Conservation (phyloP, 2,888 invertebrate genomes). For the Drosophila fulvimacula region DNA sequence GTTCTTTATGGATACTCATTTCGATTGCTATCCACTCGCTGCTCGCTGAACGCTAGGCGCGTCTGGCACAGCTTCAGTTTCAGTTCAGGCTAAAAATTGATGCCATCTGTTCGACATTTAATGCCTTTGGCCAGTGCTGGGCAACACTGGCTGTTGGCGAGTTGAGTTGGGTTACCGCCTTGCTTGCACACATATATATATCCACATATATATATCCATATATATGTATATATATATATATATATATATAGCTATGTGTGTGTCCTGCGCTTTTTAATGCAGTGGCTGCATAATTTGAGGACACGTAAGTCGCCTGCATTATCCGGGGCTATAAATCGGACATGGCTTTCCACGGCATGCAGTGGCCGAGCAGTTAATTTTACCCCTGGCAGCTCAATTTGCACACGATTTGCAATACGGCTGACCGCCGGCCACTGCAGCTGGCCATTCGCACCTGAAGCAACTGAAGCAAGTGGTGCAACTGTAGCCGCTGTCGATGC, state of each 20-base stretch:
- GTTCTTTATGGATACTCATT: conserved; percentile 40
- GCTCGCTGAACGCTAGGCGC: conserved; percentile 5
- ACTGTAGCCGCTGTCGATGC: conserved; percentile 23
- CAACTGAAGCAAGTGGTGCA: conserved; percentile 8
- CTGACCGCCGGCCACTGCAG: conserved; percentile 25
- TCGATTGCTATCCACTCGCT: conserved; percentile 30
- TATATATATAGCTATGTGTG: background rate
- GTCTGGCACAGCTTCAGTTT: conserved; percentile 20
- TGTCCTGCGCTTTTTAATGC: conserved; percentile 56
- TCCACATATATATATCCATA: background rate
- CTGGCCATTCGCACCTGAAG: conserved; percentile 34
- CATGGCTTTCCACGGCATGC: conserved; percentile 44
- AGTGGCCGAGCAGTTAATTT: conserved; percentile 70
- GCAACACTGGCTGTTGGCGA: background rate
- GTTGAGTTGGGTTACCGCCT: background rate
- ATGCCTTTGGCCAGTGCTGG: conserved; percentile 48
- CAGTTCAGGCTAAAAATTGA: conserved; percentile 67
- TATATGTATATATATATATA: background rate
- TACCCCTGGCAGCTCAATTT: conserved; percentile 59
- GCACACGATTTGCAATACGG: conserved; percentile 55
- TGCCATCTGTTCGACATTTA: conserved; percentile 73
- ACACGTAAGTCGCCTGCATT: conserved; percentile 79
- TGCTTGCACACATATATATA: background rate
- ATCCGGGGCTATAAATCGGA: conserved; percentile 71
- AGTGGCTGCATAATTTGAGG: conserved; percentile 74